A percentile compares a stretch with the other conserved stretches of the same genome.
phyloP scores from a whole-genome alignment of 2,888 invertebrate species.

The Serripes groenlandicus region DNA sequence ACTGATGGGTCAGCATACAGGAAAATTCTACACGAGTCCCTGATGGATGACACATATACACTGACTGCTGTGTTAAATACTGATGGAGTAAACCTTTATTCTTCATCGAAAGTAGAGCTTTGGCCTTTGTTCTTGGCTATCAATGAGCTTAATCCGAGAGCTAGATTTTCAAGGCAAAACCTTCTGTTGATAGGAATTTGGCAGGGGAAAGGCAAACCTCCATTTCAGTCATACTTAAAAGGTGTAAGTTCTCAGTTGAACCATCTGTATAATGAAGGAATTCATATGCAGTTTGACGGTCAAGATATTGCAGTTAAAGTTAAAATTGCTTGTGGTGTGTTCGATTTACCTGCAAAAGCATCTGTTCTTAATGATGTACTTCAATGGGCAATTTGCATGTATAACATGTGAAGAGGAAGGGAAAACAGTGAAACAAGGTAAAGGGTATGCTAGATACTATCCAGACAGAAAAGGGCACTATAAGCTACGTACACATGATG shows the following conservation, averaged over 20 bases:
- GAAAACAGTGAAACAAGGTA: conserved; percentile 33
- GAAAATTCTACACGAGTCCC: too few species aligned
- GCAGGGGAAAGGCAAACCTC: conserved; percentile 67
- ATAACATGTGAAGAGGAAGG: conserved; percentile 69
- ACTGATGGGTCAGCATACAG: too few species aligned
- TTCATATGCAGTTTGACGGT: conserved; percentile 35
- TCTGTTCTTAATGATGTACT: conserved; percentile 60
- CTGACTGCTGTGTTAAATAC: conserved; percentile 48
- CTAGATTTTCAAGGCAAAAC: conserved; percentile 50
- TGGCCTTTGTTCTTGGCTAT: conserved; percentile 42
- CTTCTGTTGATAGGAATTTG: conserved; percentile 50
- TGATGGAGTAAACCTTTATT: conserved; percentile 22
- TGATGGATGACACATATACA: too few species aligned
- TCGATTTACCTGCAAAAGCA: conserved; percentile 61
- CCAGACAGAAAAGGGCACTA: conserved; percentile 33
- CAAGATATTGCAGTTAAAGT: background rate
- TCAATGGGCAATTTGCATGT: conserved; percentile 65
- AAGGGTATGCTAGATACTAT: conserved; percentile 30
- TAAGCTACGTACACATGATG: conserved; percentile 9
- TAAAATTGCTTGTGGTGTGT: background rate
- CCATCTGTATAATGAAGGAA: conserved; percentile 31
- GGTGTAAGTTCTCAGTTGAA: conserved; percentile 30
- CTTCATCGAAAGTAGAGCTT: conserved; percentile 36
- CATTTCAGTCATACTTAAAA: conserved; percentile 30
- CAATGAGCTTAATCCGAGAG: conserved; percentile 35